These are phyloP conservation scores for Pachyramphus minor DNA, from an alignment of 2,113 vertebrate species.

Conservation along the genomic window DNA sequence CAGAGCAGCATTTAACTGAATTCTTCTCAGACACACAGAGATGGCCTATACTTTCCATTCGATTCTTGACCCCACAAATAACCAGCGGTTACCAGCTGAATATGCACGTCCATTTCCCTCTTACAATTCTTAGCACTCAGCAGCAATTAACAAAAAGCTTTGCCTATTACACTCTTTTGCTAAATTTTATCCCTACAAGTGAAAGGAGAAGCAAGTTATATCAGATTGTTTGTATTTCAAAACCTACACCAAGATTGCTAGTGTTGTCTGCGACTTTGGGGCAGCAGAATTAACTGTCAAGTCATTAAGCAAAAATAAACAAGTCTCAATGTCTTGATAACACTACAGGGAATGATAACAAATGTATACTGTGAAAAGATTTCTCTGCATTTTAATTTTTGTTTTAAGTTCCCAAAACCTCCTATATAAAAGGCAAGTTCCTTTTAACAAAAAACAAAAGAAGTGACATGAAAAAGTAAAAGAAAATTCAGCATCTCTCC, in stretches of 20 bases:
- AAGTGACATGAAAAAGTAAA: too few species aligned
- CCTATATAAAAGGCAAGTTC: too few species aligned
- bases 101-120: background rate
- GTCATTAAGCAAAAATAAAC: background rate
- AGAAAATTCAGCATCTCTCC: too few species aligned
- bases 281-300: background rate
- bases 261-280: background rate
- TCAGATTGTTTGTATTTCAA: background rate
- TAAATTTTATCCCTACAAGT: background rate
- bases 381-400: too few species aligned
- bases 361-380: too few species aligned
- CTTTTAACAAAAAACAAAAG: too few species aligned
- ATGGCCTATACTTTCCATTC: background rate
- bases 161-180: background rate
- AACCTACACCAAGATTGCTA: background rate
- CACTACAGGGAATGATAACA: rapidly evolving
- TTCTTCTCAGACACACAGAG: background rate
- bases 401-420: too few species aligned
- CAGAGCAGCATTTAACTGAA: background rate
- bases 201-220: background rate
- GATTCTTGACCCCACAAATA: background rate
- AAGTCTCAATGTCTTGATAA: background rate
- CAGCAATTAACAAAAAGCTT: background rate
- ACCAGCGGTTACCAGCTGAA: background rate
- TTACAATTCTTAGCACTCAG: background rate